Percentiles rank a stretch among this genome's conserved stretches.
Evolutionary conservation across 2,888 invertebrate species (phyloP).

Genomic region (Thera obeliscata): DNA sequence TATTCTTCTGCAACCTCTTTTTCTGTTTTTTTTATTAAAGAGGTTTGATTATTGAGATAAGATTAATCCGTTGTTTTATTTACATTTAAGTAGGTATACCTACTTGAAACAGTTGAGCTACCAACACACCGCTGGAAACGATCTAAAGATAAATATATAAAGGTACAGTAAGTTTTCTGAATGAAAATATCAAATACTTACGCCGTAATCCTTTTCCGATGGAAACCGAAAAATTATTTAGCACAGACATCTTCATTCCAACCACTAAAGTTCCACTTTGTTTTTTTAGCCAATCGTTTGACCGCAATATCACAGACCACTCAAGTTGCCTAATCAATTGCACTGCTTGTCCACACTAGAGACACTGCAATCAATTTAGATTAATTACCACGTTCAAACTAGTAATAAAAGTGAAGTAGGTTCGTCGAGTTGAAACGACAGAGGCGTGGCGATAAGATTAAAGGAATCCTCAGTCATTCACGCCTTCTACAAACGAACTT

Average conservation of each 20-base stretch:
- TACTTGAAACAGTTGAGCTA: no score
- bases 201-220: constrained; percentile 70
- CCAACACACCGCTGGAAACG: no score
- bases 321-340: background rate
- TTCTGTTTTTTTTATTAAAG: no score
- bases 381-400: constrained; percentile 4
- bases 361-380: constrained; percentile 4
- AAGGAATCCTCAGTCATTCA: constrained; percentile 40
- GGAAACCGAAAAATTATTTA: constrained; percentile 75
- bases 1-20: no score
- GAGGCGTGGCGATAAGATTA: constrained; percentile 64
- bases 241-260: constrained; percentile 63
- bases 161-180: no score
- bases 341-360: background rate
- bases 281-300: no score
- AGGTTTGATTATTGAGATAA: no score
- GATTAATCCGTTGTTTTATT: no score
- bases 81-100: no score
- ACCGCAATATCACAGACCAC: background rate
- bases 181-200: constrained; percentile 56
- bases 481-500: constrained; percentile 31
- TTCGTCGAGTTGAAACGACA: constrained; percentile 30
- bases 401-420: constrained; percentile 2
- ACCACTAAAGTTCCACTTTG: constrained; percentile 41
- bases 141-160: no score